phyloP scores from a whole-genome alignment of 2,113 vertebrate species.

The Electrona antarctica region DNA sequence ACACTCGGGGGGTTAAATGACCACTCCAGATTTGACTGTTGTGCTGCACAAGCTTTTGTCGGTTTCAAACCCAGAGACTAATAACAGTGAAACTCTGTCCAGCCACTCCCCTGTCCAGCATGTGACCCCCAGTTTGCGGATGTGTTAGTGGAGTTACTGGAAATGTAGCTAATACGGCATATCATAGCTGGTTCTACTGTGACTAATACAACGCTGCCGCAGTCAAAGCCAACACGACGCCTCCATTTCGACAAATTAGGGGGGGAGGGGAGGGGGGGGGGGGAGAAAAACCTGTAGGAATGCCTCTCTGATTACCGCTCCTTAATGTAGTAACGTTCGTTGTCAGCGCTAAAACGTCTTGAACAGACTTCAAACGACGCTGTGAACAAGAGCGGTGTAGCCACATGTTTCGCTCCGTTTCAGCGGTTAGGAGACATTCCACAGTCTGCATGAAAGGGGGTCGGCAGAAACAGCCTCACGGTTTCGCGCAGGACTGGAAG shows the following conservation, averaged over 20 bases:
- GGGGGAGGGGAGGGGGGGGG: too few relatives aligned
- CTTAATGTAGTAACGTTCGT: constrained; percentile 18
- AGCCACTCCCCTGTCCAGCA: too few relatives aligned
- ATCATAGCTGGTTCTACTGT: constrained; percentile 8
- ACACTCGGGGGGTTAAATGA: too few relatives aligned
- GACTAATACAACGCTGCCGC: neutral
- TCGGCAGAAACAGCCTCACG: neutral
- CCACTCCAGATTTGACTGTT: too few relatives aligned
- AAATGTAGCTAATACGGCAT: neutral
- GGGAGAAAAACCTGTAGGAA: constrained; percentile 1
- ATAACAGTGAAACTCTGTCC: too few relatives aligned
- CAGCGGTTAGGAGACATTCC: constrained; percentile 30
- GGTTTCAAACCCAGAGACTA: too few relatives aligned
- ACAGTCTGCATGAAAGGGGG: constrained; percentile 13
- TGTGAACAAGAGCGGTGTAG: neutral
- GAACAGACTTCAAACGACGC: constrained; percentile 32
- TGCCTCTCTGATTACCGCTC: constrained; percentile 32
- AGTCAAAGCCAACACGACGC: constrained; percentile 1
- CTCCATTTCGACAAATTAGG: constrained; percentile 17
- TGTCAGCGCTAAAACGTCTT: constrained; percentile 13
- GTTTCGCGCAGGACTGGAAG: constrained; percentile 11
- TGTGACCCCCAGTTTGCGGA: too few relatives aligned
- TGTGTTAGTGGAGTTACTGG: too few relatives aligned
- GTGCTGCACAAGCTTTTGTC: too few relatives aligned
- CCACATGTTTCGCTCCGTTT: constrained; percentile 28